Evolutionary conservation across 2,113 vertebrate species (phyloP), one percentile per base, ranked within the genome.

Genomic region (Carollia perspicillata): DNA sequence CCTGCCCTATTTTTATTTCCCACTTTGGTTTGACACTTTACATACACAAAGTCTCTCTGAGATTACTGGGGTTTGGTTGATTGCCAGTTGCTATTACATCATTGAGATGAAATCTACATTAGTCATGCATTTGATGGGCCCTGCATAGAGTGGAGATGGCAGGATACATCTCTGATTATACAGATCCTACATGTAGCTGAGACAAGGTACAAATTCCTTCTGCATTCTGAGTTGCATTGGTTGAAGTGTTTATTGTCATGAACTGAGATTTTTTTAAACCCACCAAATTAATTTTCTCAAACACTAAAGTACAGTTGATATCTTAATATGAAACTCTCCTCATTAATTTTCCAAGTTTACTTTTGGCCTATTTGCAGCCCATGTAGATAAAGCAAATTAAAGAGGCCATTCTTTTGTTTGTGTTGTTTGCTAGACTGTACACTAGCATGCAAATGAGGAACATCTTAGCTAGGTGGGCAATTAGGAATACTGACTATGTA

Each of bases 291-390:
- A 96, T 97, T 96, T 95, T 95, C 88, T 94, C 47, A 65, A 95
- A 78, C 13, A 69, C 44, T 58, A 42, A 89, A 90, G 60, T 95
- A 6, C 51, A 72, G 58, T 90, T 95, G 94, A 96, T 96, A 95
- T 93, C 63, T 84, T 88, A 95, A 95, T 60, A 93, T 83, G 74
- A 97, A 95, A 93, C 40, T 92, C 66, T 93, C 65, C 78, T 96
- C 86, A 90, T 96, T 96, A 96, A 95, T 97, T 97, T 95, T 96
- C 89, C 55, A 96, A 74, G 93, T 95, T 97, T 97, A 95, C 96
- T 97, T 93, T 97, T 93, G 75, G 20, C 89, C 81, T 96, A 94
- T 93, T 95, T 95, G 85, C 49, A 97, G 7, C 35, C 87, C 77
- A 97, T 96, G 95, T 97, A 92, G 87, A 94, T 95, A 95, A 96